phyloP scores from a whole-genome alignment of 2,888 invertebrate genomes.

The Spodoptera picta region DNA sequence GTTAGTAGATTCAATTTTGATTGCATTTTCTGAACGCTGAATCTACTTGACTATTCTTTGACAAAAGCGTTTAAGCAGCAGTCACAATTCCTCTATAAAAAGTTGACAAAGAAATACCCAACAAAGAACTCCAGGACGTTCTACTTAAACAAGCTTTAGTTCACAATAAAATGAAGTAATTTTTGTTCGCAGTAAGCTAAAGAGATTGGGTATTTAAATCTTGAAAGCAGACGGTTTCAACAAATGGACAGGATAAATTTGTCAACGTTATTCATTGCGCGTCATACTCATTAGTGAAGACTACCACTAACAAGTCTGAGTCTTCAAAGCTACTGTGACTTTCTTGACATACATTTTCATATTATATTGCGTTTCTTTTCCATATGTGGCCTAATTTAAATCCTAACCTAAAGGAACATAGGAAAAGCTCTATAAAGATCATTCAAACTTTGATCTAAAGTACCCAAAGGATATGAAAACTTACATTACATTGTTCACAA shows the following conservation, averaged over 20 bases:
- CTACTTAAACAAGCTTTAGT: constrained; percentile 51
- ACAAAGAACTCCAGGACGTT: constrained; percentile 11
- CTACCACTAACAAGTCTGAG: constrained; percentile 7
- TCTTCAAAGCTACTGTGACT: neutral
- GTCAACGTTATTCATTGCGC: constrained; percentile 64
- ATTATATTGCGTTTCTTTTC: no score
- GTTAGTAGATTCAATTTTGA: constrained; percentile 41
- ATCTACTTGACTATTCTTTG: constrained; percentile 10
- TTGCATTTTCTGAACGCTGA: constrained; percentile 12
- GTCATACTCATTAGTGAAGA: constrained; percentile 33
- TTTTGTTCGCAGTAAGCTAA: constrained; percentile 65
- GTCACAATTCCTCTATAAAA: constrained; percentile 28
- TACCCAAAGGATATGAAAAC: neutral
- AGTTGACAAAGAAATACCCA: constrained; percentile 25
- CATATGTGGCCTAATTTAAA: no score
- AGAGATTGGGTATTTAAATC: constrained; percentile 69
- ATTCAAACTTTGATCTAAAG: no score
- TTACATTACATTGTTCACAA: constrained; percentile 18
- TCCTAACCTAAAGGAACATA: no score
- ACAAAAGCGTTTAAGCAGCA: constrained; percentile 28
- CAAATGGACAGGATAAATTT: constrained; percentile 63
- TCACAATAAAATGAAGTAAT: constrained; percentile 69
- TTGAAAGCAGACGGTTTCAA: constrained; percentile 56
- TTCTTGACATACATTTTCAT: no score
- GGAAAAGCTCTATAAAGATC: no score